Percentiles rank a stretch among this genome's conserved stretches.
These are phyloP conservation scores for Norana najaformis DNA, from an alignment of 2,888 invertebrate genomes.

Conservation along the genomic window DNA sequence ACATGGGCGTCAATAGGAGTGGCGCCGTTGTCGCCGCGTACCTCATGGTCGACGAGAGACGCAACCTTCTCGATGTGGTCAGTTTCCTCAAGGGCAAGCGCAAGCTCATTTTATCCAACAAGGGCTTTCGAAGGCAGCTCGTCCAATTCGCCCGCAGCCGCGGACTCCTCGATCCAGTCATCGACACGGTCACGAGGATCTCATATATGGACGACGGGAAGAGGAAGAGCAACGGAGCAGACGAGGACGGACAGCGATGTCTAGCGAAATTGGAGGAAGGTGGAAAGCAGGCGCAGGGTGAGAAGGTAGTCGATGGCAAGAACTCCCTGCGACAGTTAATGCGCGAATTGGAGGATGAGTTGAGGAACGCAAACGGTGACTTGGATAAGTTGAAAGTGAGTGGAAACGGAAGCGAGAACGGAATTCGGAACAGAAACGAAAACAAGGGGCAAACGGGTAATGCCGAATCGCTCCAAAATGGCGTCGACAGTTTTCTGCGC, in stretches of 20 bases:
- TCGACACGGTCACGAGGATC: conserved; percentile 28
- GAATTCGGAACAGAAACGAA: background rate
- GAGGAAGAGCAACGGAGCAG: background rate
- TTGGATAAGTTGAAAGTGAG: background rate
- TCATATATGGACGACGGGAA: conserved; percentile 9
- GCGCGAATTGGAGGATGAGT: background rate
- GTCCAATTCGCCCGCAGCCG: conserved; percentile 42
- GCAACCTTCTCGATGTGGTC: conserved; percentile 42
- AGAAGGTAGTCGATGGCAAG: background rate
- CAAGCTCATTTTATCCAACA: conserved; percentile 41
- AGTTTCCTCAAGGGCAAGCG: conserved; percentile 41
- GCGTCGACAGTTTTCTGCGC: background rate
- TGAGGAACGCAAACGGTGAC: conserved; percentile 16
- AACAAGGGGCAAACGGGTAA: background rate
- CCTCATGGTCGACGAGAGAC: conserved; percentile 39
- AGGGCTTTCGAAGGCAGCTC: conserved; percentile 45
- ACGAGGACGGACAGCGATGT: background rate
- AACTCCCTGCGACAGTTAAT: background rate
- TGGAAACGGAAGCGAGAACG: background rate
- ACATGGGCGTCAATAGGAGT: conserved; percentile 47
- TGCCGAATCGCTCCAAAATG: background rate
- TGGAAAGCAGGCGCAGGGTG: background rate
- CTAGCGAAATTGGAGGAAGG: background rate
- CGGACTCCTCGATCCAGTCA: conserved; percentile 42
- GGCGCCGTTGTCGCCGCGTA: conserved; percentile 45